Conservation (phyloP, 2,888 invertebrate genomes). For the Athalia circularis region DNA sequence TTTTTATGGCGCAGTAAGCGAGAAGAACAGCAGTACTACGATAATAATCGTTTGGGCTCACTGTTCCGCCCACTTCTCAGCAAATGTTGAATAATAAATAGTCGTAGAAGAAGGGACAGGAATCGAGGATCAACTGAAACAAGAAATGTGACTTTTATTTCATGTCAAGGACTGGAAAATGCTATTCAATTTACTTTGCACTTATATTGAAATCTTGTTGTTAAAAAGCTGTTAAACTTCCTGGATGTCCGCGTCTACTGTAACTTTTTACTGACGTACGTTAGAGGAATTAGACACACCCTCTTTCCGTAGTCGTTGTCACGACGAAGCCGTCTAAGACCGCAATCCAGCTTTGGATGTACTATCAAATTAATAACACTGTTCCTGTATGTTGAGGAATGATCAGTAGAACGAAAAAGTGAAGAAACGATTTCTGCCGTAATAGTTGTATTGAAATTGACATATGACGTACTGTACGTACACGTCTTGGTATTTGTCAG, state of each 20-base stretch:
- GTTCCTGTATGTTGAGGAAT: background rate
- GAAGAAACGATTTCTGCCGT: background rate
- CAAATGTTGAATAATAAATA: background rate
- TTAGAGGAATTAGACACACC: background rate
- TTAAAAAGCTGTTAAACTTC: background rate
- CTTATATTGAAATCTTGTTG: background rate
- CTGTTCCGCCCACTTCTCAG: background rate
- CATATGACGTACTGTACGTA: background rate
- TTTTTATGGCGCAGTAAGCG: background rate
- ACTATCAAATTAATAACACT: conserved; percentile 13
- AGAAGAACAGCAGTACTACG: background rate
- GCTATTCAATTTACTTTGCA: background rate
- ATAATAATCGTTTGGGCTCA: background rate
- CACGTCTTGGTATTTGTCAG: background rate
- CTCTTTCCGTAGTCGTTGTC: background rate
- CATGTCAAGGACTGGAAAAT: background rate
- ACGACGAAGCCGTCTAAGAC: conserved; percentile 32
- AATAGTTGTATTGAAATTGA: background rate
- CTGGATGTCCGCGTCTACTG: no score
- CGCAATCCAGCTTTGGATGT: conserved; percentile 28
- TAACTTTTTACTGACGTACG: background rate
- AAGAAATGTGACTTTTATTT: background rate
- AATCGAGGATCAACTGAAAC: background rate
- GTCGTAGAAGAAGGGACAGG: background rate
- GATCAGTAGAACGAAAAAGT: background rate